A percentile compares a stretch with the other conserved stretches of the same genome.
These are phyloP conservation scores for Luperina testacea DNA, from an alignment of 2,888 invertebrate species.

Conservation along the genomic window DNA sequence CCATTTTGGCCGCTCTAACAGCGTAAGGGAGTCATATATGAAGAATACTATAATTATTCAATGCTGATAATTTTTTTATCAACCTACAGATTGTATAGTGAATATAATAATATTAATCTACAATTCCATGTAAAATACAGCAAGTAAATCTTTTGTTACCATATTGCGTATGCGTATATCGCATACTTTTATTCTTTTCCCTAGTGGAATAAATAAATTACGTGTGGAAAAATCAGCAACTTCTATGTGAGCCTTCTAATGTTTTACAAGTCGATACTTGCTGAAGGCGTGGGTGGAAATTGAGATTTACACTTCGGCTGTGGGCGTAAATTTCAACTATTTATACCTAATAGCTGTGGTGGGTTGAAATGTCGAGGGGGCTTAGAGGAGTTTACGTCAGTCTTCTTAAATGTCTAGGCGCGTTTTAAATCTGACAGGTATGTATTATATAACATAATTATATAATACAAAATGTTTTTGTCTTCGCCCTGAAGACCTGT, in stretches of 20 bases:
- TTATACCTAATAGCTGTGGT: not conserved
- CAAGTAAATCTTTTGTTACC: conserved; percentile 25
- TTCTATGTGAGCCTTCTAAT: conserved; percentile 41
- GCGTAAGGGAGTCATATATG: too few species aligned
- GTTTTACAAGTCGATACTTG: conserved; percentile 38
- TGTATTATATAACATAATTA: not conserved
- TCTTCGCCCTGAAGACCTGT: not conserved
- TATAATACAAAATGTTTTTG: not conserved
- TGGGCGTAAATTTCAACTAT: conserved; percentile 20
- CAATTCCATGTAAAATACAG: conserved; percentile 12
- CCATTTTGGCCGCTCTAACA: too few species aligned
- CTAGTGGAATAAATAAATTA: conserved; percentile 62
- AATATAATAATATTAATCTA: not conserved
- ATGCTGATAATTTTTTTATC: not conserved
- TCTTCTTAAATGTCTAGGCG: not conserved
- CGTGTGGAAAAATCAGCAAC: conserved; percentile 47
- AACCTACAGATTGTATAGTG: not conserved
- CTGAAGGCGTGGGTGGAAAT: conserved; percentile 13
- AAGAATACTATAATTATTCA: too few species aligned
- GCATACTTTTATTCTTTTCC: conserved; percentile 52
- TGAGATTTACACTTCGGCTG: conserved; percentile 15
- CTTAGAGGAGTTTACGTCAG: not conserved
- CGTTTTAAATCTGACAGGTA: not conserved
- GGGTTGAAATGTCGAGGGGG: not conserved
- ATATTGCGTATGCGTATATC: conserved; percentile 59